A percentile compares a stretch with the other conserved stretches of the same genome.
These are phyloP conservation scores for Argyrosomus regius DNA, from an alignment of 2,797 vertebrate genomes.

Conservation along the genomic window DNA sequence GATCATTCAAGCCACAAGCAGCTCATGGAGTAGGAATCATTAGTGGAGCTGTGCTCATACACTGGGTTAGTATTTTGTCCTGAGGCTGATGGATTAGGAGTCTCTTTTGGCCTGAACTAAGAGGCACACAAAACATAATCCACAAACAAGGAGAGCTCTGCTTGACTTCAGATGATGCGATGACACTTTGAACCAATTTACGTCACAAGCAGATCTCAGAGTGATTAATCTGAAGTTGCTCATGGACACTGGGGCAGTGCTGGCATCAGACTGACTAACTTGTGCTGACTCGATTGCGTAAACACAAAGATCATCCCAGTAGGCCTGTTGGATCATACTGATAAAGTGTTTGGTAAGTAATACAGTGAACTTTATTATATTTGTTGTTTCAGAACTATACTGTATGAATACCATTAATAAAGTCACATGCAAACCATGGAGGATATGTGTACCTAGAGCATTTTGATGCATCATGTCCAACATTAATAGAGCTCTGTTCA, in stretches of 20 bases:
- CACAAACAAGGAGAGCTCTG: not conserved
- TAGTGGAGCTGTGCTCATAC: constrained; percentile 5
- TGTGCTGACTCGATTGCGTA: constrained; percentile 36
- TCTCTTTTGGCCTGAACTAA: constrained; percentile 17
- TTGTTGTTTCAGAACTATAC: not conserved
- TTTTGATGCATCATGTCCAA: no score
- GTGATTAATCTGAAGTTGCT: constrained; percentile 50
- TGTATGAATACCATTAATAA: not conserved
- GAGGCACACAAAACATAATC: no score
- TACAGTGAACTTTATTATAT: not conserved
- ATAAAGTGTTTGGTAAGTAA: not conserved
- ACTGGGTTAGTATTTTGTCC: no score
- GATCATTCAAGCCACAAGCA: not conserved
- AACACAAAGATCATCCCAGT: not conserved
- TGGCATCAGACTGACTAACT: constrained; percentile 22
- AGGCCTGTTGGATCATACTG: not conserved
- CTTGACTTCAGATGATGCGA: not conserved
- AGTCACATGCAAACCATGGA: not conserved
- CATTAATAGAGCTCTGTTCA: constrained; percentile 10
- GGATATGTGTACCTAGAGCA: no score
- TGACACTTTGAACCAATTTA: constrained; percentile 34
- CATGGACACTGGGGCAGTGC: not conserved
- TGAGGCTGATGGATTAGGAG: no score
- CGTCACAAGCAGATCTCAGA: constrained; percentile 32
- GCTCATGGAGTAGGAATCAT: constrained; percentile 16